Evolutionary conservation across 2,113 vertebrate species (phyloP).

Genomic region (Columba janthina): DNA sequence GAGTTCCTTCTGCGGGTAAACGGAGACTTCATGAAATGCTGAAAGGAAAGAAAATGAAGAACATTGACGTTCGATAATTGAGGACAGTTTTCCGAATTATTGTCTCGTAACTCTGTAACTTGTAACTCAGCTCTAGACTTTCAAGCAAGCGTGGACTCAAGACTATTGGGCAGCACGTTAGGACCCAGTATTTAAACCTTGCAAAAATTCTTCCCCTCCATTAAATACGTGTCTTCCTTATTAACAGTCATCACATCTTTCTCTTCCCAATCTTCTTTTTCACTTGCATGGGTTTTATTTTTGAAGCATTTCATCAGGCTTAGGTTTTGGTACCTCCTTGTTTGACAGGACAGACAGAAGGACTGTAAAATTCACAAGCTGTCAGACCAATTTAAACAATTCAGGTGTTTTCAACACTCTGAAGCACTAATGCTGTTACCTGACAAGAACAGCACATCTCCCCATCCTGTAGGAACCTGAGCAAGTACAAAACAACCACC

Average conservation of each 20-base stretch:
- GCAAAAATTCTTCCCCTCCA: not conserved
- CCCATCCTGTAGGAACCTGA: not conserved
- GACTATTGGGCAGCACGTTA: not conserved
- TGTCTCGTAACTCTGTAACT: not conserved
- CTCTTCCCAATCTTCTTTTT: not conserved
- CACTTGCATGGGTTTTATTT: not conserved
- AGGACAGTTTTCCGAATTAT: not conserved
- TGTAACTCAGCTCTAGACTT: not conserved
- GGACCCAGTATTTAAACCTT: not conserved
- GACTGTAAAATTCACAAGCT: not conserved
- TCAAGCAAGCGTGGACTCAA: not conserved
- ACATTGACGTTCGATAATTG: not conserved
- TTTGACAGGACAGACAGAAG: not conserved
- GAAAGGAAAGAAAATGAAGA: constrained; percentile 34
- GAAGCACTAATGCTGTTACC: not conserved
- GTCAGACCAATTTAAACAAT: not conserved
- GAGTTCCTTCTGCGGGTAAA: constrained; percentile 98
- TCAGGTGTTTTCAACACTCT: not conserved
- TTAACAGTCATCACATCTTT: not conserved
- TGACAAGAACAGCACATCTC: not conserved
- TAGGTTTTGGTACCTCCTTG: not conserved
- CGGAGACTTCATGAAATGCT: constrained; percentile 98
- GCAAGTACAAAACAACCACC: not conserved
- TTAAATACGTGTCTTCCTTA: not conserved
- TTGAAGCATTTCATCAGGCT: not conserved